Base-by-base conservation (phyloP, 2,888 invertebrate species). In the Alcis repandata region DNA sequence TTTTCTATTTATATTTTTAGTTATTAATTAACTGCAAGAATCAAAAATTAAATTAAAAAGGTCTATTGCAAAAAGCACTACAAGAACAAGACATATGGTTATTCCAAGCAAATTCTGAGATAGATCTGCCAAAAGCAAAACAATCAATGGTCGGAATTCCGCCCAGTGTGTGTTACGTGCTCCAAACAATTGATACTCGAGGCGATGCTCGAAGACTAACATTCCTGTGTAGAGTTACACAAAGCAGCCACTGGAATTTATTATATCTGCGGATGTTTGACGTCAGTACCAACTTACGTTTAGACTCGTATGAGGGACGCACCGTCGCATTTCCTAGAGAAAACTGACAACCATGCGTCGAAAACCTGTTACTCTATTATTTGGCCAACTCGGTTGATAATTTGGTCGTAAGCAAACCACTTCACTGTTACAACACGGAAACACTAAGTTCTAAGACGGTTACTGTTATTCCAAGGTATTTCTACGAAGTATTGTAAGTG, bases 151-250 rank as follows among this genome's bases (percentile, higher is more conserved):
- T 7, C 8, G 56, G 51, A 52, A 65, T 60, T 51, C 56, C 32
- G 17, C 13, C 32, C 27, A 51, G 36, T 36, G 36, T 56, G 33
- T 63, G 43, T 54, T 59, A 64, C 59, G 59, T 60, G 46, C 57
- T 57, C 22, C 57, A 61, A 66, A 58, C 60, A 60, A 66, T 66
- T 61, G 65, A 66, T 58, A 61, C 57, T 66, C 56, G 57, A 61
- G 52, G 32, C 57, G 51, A 15, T 19, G 40, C 51, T 66, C 52
- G 41, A 48, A 52, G 46, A 60, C 57, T 57, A 40, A 60, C 65
- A 66, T 57, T 66, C 60, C 59, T 41, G 54, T 40, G 43, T 57
- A 46, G 36, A 38, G 56, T 51, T 57, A 65, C 64, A 59, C 57
- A 60, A 57, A 65, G 65, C 57, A 40, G 36, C 45, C 46, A n/a